Evolutionary conservation across 2,888 invertebrate genomes (phyloP).

Genomic region (Metallyticus violacea): DNA sequence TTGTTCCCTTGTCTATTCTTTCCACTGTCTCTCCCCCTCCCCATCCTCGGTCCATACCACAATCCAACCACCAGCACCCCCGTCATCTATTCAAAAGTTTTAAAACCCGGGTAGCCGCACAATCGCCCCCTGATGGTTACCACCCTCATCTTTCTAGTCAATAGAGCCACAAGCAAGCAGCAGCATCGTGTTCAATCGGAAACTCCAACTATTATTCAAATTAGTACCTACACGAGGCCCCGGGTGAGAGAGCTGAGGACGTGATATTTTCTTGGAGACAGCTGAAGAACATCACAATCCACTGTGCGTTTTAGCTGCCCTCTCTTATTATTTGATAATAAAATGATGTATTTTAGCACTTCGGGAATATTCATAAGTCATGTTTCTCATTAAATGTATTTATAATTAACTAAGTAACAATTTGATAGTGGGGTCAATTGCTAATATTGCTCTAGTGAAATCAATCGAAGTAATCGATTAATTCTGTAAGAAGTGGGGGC

Average conservation of each 20-base stretch:
- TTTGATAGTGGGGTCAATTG: no score
- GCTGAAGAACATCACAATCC: no score
- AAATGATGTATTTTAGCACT: neutral
- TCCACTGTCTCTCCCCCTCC: no score
- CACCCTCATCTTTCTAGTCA: conserved; percentile 10
- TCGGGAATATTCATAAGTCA: no score
- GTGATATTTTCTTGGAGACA: neutral
- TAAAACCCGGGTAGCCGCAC: conserved; percentile 12
- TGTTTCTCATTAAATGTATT: no score
- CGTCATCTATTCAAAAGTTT: conserved; percentile 2
- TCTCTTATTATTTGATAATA: neutral
- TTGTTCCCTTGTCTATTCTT: conserved; percentile 1
- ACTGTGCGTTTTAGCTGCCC: neutral
- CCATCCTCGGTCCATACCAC: no score
- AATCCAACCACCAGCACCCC: neutral
- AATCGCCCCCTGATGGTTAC: conserved; percentile 10
- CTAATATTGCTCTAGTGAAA: no score
- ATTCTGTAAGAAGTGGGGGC: no score
- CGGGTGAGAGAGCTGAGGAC: no score
- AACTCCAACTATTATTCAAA: conserved; percentile 3
- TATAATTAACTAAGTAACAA: no score
- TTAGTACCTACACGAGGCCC: neutral
- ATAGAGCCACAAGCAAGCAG: conserved; percentile 7
- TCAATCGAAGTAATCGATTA: no score
- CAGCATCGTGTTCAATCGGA: neutral